A percentile compares a stretch with the other conserved stretches of the same genome.
These are phyloP conservation scores for Pipa parva DNA, from an alignment of 2,113 vertebrate species.

Conservation along the genomic window DNA sequence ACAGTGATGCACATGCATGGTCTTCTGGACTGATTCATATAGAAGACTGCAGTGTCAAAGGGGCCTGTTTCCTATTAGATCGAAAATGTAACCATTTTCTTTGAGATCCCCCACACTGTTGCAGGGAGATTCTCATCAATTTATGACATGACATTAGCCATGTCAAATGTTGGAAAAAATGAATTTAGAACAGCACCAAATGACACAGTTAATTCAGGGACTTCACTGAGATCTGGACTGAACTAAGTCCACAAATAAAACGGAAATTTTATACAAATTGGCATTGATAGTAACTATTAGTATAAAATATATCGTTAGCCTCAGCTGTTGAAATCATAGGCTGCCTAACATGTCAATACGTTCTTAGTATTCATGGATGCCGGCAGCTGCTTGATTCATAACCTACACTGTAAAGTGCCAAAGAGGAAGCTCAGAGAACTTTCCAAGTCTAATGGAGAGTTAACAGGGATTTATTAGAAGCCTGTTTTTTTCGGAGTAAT, in stretches of 20 bases:
- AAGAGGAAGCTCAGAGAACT: background rate
- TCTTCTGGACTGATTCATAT: too few relatives aligned
- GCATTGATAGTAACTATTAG: constrained; percentile 7
- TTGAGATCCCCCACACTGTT: too few relatives aligned
- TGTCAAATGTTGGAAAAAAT: too few relatives aligned
- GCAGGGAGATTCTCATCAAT: too few relatives aligned
- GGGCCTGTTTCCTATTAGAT: too few relatives aligned
- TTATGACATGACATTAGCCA: too few relatives aligned
- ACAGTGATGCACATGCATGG: too few relatives aligned
- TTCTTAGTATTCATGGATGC: constrained; percentile 5
- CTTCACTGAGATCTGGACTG: background rate
- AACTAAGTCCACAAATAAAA: background rate
- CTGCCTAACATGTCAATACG: constrained; percentile 12
- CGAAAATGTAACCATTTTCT: too few relatives aligned
- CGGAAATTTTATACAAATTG: background rate
- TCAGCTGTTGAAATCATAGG: constrained; percentile 12
- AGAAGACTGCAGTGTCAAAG: too few relatives aligned
- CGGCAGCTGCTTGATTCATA: constrained; percentile 6
- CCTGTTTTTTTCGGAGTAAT: constrained; percentile 12
- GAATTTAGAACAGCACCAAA: too few relatives aligned
- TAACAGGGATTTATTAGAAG: constrained; percentile 29
- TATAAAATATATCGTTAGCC: background rate
- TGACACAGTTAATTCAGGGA: background rate
- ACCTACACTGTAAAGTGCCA: background rate
- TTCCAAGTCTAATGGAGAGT: constrained; percentile 1